Conservation (phyloP, 2,797 vertebrate genomes). For the Artibeus jamaicensis region DNA sequence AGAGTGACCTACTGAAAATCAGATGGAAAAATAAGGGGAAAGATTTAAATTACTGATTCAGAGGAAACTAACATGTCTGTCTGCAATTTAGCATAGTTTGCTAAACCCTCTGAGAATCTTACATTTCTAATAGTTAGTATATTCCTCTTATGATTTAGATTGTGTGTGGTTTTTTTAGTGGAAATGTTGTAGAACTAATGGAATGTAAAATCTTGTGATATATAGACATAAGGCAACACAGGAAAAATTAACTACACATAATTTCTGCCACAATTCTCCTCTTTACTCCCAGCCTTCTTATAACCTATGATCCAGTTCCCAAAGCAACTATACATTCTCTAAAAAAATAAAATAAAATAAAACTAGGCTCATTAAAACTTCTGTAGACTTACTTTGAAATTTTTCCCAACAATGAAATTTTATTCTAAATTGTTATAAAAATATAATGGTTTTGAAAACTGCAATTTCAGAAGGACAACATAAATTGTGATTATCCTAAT, state of each 20-base stretch:
- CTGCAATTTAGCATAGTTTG: constrained; percentile 63
- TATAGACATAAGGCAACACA: constrained; percentile 34
- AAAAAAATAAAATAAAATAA: not conserved
- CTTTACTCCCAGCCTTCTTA: not conserved
- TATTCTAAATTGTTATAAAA: not conserved
- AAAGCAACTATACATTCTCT: not conserved
- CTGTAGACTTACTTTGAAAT: not conserved
- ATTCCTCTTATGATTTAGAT: constrained; percentile 61
- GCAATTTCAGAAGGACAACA: not conserved
- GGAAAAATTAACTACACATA: constrained; percentile 27
- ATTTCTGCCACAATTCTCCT: constrained; percentile 25
- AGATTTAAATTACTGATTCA: constrained; percentile 59
- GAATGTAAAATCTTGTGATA: constrained; percentile 67
- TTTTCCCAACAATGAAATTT: not conserved
- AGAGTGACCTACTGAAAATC: constrained; percentile 63
- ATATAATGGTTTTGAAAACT: not conserved
- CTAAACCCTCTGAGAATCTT: constrained; percentile 66
- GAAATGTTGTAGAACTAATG: constrained; percentile 69
- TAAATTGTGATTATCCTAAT: not conserved
- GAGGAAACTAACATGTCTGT: constrained; percentile 57
- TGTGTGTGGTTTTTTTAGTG: constrained; percentile 44
- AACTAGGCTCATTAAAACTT: not conserved
- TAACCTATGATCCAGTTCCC: not conserved
- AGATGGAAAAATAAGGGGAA: constrained; percentile 66
- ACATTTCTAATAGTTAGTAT: constrained; percentile 74